A percentile compares a stretch with the other conserved stretches of the same genome.
Conservation (phyloP, 1,140 invertebrate species). For the Aphidius gifuensis region DNA sequence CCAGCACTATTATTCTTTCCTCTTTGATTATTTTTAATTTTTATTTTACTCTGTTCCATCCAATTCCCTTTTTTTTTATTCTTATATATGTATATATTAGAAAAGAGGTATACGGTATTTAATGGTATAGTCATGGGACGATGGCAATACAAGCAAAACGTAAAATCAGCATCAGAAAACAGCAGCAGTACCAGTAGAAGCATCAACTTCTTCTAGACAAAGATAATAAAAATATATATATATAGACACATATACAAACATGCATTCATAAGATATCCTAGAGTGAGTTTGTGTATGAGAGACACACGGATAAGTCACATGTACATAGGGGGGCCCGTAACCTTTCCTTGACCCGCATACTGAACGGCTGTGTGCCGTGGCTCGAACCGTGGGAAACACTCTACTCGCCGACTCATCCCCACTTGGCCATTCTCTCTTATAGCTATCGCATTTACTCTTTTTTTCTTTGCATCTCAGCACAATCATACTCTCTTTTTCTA, state of each 20-base stretch:
- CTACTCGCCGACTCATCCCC: conserved; percentile 53
- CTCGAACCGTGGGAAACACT: conserved; percentile 55
- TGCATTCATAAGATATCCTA: neutral
- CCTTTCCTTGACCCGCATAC: conserved; percentile 58
- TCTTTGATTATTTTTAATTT: conserved; percentile 5
- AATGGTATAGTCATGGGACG: conserved; percentile 46
- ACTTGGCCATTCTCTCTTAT: conserved; percentile 30
- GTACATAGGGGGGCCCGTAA: conserved; percentile 37
- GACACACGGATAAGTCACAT: conserved; percentile 9
- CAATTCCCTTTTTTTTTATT: conserved; percentile 7
- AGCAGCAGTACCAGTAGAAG: conserved; percentile 13
- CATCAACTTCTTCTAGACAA: neutral
- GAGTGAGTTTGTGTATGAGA: conserved; percentile 1
- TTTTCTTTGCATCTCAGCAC: conserved; percentile 16
- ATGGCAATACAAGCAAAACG: conserved; percentile 22
- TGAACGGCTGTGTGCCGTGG: conserved; percentile 54
- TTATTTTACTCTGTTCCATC: conserved; percentile 22
- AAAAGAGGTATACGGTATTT: conserved; percentile 35
- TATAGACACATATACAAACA: too few relatives aligned
- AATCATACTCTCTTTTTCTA: conserved; percentile 11
- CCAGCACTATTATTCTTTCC: conserved; percentile 5
- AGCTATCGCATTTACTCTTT: conserved; percentile 10
- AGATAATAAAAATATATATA: too few relatives aligned
- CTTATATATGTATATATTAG: conserved; percentile 6
- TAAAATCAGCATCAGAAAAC: conserved; percentile 7